A percentile compares a stretch with the other conserved stretches of the same genome.
These are phyloP conservation scores for Listronotus oregonensis DNA, from an alignment of 1,140 invertebrate genomes.

Conservation along the genomic window DNA sequence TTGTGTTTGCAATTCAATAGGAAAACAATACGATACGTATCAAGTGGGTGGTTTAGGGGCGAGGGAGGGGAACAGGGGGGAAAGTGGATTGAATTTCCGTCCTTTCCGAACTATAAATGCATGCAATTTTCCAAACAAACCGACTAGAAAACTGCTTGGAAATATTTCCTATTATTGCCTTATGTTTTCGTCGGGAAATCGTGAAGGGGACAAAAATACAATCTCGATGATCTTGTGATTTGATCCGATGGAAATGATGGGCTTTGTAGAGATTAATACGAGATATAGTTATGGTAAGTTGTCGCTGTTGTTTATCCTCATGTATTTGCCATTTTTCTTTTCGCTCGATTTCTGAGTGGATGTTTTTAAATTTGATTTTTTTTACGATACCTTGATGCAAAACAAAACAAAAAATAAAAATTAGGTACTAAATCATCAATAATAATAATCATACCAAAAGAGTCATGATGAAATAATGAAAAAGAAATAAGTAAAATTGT, in stretches of 20 bases:
- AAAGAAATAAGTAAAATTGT: too few species aligned
- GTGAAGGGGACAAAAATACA: conserved; percentile 27
- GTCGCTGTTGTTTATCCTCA: not conserved
- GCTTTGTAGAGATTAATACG: not conserved
- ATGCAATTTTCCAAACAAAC: conserved; percentile 40
- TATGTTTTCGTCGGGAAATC: conserved; percentile 34
- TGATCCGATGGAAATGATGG: conserved; percentile 17
- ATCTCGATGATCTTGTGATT: conserved; percentile 33
- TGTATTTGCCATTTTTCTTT: not conserved
- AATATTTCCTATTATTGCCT: conserved; percentile 40
- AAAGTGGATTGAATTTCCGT: conserved; percentile 39
- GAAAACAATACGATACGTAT: conserved; percentile 38
- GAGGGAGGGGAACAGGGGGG: conserved; percentile 4
- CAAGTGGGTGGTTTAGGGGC: conserved; percentile 20
- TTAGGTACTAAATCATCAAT: too few species aligned
- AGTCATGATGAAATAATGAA: too few species aligned
- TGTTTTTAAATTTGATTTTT: too few species aligned
- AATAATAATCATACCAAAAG: too few species aligned
- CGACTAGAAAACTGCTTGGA: conserved; percentile 37
- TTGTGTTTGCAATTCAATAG: conserved; percentile 40
- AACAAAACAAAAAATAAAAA: too few species aligned
- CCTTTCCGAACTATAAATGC: conserved; percentile 38
- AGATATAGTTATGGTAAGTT: conserved; percentile 12
- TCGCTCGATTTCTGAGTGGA: too few species aligned
- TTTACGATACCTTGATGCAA: too few species aligned